These are phyloP conservation scores for Drosophila nasuta DNA, from an alignment of 1,140 invertebrate genomes.

Conservation along the genomic window DNA sequence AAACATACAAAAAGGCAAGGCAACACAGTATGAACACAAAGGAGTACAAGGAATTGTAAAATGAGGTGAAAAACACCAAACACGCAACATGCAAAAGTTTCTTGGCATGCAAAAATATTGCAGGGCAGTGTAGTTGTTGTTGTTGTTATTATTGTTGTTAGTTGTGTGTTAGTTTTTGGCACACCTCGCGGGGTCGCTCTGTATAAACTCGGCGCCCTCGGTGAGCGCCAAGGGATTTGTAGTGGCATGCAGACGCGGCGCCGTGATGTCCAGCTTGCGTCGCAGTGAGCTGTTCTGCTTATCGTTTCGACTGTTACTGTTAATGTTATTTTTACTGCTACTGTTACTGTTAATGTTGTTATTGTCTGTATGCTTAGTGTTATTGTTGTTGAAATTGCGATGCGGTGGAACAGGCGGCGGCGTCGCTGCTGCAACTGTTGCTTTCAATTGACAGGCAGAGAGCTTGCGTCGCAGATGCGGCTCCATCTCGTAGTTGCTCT, in stretches of 20 bases:
- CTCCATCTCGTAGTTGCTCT: conserved; percentile 61
- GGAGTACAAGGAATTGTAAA: background rate
- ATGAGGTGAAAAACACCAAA: background rate
- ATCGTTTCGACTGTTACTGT: conserved; percentile 39
- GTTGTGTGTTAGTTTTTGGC: conserved; percentile 51
- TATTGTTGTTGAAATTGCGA: conserved; percentile 38
- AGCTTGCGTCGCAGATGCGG: conserved; percentile 53
- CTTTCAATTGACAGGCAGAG: conserved; percentile 23
- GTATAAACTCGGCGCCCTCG: conserved; percentile 85
- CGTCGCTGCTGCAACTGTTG: background rate
- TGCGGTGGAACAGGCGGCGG: conserved; percentile 37
- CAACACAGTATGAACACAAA: background rate
- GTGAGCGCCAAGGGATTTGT: conserved; percentile 88
- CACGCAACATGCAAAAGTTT: conserved; percentile 21
- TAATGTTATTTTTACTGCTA: conserved; percentile 45
- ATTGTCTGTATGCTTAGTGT: conserved; percentile 39
- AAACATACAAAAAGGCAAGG: background rate
- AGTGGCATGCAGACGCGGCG: conserved; percentile 89
- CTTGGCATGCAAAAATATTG: conserved; percentile 23
- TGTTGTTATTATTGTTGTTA: conserved; percentile 9
- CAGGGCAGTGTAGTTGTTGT: conserved; percentile 34
- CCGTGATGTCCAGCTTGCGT: conserved; percentile 87
- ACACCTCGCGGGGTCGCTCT: conserved; percentile 72
- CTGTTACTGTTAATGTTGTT: conserved; percentile 40
- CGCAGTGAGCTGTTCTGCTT: conserved; percentile 56